Evolutionary conservation across 2,797 vertebrate genomes (phyloP).

Genomic region (Sternarchorhynchus goeldii): DNA sequence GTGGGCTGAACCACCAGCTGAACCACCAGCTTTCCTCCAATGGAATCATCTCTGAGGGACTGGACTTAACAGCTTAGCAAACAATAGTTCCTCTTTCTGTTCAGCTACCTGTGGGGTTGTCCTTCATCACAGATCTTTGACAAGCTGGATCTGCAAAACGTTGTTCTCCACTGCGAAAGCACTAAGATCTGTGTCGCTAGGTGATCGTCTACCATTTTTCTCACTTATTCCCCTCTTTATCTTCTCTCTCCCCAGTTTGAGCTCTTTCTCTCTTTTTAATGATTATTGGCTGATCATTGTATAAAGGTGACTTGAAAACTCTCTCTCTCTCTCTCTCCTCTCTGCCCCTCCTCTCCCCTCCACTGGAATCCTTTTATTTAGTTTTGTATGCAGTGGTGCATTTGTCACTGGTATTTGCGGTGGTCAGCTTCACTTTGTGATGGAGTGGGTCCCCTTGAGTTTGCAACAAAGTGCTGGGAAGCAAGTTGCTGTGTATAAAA

Average conservation of each 20-base stretch:
- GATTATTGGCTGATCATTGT: too few species aligned
- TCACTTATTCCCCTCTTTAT: too few species aligned
- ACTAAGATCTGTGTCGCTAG: too few species aligned
- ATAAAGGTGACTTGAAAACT: too few species aligned
- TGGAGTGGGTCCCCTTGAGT: conserved; percentile 3
- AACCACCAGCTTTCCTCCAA: neutral
- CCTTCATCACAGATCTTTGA: too few species aligned
- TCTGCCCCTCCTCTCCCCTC: neutral
- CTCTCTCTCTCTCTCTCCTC: too few species aligned
- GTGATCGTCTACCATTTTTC: neutral
- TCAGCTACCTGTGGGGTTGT: neutral
- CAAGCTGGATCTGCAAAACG: too few species aligned
- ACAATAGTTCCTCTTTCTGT: neutral
- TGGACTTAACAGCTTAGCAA: too few species aligned
- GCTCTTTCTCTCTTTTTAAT: neutral
- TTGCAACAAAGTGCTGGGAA: conserved; percentile 26
- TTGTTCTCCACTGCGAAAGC: too few species aligned
- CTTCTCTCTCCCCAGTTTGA: neutral
- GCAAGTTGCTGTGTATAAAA: conserved; percentile 4
- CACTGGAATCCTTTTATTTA: neutral
- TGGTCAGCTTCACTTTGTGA: conserved; percentile 28
- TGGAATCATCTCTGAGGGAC: neutral
- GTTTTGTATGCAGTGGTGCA: conserved; percentile 26
- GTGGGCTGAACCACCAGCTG: neutral
- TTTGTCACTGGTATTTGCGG: conserved; percentile 21